phyloP scores from a whole-genome alignment of 1,140 invertebrate species.

The Myzus persicae region DNA sequence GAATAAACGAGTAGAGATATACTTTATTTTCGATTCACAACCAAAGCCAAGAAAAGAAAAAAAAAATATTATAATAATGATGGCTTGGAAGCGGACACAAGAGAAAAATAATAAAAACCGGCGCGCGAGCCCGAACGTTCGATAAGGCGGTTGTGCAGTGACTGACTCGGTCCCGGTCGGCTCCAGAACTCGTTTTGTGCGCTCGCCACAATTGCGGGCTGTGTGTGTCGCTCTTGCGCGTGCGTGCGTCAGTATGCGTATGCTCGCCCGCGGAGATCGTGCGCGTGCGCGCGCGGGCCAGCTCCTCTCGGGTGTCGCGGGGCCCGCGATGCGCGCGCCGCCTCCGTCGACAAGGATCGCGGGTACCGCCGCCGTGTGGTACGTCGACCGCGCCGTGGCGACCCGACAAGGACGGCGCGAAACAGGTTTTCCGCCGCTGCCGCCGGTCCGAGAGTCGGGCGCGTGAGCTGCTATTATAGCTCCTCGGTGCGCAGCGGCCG shows the following conservation, averaged over 20 bases:
- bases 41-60: neutral
- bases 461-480: neutral
- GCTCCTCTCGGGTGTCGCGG: conserved; percentile 40
- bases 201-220: neutral
- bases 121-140: neutral
- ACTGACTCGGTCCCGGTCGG: conserved; percentile 29
- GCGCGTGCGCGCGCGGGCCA: neutral
- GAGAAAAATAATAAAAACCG: neutral
- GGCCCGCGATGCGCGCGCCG: conserved; percentile 43
- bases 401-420: conserved; percentile 56
- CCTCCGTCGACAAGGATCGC: conserved; percentile 44
- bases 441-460: neutral
- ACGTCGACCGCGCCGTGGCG: neutral
- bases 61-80: neutral
- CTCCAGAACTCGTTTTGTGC: conserved; percentile 51
- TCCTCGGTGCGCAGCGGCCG: neutral
- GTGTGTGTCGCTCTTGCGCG: neutral
- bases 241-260: neutral
- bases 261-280: neutral
- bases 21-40: neutral
- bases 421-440: conserved; percentile 31
- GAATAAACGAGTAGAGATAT: neutral
- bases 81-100: neutral
- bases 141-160: neutral
- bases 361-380: neutral